A percentile compares a stretch with the other conserved stretches of the same genome.
Evolutionary conservation across 2,888 invertebrate genomes (phyloP).

Genomic region (Noctua comes): DNA sequence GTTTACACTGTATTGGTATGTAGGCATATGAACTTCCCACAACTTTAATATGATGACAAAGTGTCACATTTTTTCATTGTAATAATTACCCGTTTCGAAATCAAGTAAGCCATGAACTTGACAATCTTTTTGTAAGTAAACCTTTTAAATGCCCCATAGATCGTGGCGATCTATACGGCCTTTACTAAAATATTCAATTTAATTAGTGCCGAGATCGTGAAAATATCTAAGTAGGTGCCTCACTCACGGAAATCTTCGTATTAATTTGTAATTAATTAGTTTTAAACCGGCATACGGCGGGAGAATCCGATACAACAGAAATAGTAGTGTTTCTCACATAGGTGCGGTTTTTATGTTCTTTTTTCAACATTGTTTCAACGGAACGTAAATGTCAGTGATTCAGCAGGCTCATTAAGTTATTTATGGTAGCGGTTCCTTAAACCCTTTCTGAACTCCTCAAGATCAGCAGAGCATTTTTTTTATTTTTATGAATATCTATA

Average conservation of each 20-base stretch:
- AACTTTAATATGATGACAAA: not conserved
- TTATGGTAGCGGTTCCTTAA: slow-evolving; percentile 29
- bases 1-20: not conserved
- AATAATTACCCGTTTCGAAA: slow-evolving; percentile 12
- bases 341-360: not conserved
- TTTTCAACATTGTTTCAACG: slow-evolving; percentile 10
- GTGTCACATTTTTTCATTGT: not conserved
- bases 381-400: slow-evolving; percentile 6
- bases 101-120: slow-evolving; percentile 44
- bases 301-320: not conserved
- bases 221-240: not conserved
- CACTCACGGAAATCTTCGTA: not conserved
- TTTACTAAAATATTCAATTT: not conserved
- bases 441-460: slow-evolving; percentile 48
- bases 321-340: not conserved
- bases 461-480: slow-evolving; percentile 25
- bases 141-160: not conserved
- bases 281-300: not conserved
- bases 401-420: slow-evolving; percentile 7
- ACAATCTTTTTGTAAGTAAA: not conserved
- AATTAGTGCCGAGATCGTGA: not conserved
- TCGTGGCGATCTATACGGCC: slow-evolving; percentile 12
- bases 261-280: not conserved
- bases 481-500: not conserved
- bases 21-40: not conserved